These are phyloP conservation scores for Diplodus sargus DNA, from an alignment of 2,797 vertebrate species.

Conservation along the genomic window DNA sequence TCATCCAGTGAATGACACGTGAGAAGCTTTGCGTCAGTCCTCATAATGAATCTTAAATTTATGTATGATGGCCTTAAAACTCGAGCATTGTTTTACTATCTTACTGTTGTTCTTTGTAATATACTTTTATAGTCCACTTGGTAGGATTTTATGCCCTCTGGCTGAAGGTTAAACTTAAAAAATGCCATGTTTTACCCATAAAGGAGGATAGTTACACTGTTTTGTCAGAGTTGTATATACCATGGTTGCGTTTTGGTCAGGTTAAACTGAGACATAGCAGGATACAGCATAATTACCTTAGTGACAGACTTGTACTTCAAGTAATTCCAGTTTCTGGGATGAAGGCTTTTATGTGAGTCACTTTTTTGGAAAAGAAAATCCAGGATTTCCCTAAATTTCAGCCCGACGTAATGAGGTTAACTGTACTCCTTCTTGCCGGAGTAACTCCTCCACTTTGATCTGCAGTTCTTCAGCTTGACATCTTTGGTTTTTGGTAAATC, in stretches of 20 bases:
- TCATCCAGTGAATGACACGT: constrained; percentile 47
- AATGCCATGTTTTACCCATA: not conserved
- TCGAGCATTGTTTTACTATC: not conserved
- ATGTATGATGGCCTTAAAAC: not conserved
- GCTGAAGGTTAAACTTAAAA: not conserved
- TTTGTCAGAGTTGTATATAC: not conserved
- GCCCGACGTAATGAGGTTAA: not conserved
- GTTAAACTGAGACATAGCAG: constrained; percentile 7
- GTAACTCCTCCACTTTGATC: not conserved
- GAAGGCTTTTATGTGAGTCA: constrained; percentile 24
- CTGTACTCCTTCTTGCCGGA: not conserved
- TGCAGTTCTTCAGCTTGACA: not conserved
- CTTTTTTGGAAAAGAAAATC: constrained; percentile 8
- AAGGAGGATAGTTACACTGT: not conserved
- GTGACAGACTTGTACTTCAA: constrained; percentile 10
- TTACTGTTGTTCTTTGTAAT: not conserved
- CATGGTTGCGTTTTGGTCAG: constrained; percentile 16
- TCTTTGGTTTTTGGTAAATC: not conserved
- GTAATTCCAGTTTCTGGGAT: constrained; percentile 13
- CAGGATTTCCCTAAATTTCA: constrained; percentile 10
- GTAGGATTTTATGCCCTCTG: not conserved
- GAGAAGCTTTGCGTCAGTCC: constrained; percentile 17
- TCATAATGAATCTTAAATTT: not conserved
- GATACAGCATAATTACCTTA: constrained; percentile 2
- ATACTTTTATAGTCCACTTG: not conserved